phyloP scores from a whole-genome alignment of 2,113 vertebrate genomes.

The Fulica atra region DNA sequence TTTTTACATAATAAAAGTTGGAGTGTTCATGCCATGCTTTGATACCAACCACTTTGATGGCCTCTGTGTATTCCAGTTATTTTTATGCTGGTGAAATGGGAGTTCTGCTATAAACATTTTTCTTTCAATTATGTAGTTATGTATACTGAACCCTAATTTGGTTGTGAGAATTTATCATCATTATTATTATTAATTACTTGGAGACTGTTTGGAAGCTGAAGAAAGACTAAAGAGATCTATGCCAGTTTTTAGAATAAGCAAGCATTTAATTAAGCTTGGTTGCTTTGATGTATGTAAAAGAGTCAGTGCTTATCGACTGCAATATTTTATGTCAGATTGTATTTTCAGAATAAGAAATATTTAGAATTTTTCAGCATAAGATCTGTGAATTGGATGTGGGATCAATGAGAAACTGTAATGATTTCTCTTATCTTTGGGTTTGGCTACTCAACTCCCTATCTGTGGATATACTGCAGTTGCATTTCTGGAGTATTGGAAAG shows the following conservation, averaged over 20 bases:
- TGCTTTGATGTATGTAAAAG: neutral
- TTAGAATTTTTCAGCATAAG: neutral
- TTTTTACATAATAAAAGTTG: neutral
- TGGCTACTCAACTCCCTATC: neutral
- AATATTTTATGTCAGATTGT: neutral
- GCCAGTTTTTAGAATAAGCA: neutral
- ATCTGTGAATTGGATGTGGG: neutral
- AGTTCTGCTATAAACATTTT: neutral
- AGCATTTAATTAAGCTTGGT: neutral
- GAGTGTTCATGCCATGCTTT: neutral
- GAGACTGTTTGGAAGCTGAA: neutral
- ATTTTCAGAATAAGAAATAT: neutral
- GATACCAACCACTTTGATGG: neutral
- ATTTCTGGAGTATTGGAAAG: neutral
- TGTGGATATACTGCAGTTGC: neutral
- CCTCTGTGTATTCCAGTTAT: neutral
- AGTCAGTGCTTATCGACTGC: neutral
- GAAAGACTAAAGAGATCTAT: neutral
- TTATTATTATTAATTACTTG: neutral
- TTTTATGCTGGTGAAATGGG: neutral
- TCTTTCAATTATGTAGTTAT: neutral
- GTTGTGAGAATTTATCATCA: neutral
- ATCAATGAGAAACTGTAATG: neutral
- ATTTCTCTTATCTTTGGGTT: neutral
- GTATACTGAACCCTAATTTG: neutral